Percentiles rank a stretch among this genome's conserved stretches.
Conservation (phyloP, 2,797 vertebrate species). For the Megaceryle alcyon region DNA sequence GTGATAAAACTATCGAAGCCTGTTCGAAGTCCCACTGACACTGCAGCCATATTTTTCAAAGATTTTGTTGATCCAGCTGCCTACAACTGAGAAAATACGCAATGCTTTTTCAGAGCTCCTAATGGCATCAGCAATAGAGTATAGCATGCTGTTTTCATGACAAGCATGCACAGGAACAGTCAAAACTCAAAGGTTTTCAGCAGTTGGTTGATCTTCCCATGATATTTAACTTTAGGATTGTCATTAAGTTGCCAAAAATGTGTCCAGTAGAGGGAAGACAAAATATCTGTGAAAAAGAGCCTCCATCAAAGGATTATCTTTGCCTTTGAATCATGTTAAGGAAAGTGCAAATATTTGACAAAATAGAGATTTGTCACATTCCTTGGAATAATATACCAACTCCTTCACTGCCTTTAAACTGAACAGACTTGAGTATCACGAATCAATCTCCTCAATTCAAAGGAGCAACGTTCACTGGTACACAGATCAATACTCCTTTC, state of each 20-base stretch:
- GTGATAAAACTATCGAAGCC: not conserved
- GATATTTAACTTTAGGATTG: not conserved
- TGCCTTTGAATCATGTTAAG: not conserved
- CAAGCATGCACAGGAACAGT: not conserved
- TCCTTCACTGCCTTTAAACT: not conserved
- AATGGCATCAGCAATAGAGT: not conserved
- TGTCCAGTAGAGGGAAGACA: not conserved
- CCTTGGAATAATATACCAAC: not conserved
- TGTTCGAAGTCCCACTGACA: not conserved
- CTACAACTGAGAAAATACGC: not conserved
- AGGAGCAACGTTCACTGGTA: not conserved
- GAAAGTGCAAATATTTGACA: not conserved
- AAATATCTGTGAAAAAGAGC: not conserved
- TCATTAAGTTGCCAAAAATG: not conserved
- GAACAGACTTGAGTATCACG: not conserved
- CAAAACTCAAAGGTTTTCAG: not conserved
- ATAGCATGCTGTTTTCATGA: not conserved
- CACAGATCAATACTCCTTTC: not conserved
- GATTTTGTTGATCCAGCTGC: not conserved
- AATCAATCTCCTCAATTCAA: not conserved
- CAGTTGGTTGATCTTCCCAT: not conserved
- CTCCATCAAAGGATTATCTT: not conserved
- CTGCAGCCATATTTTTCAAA: not conserved
- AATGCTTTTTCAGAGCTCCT: not conserved
- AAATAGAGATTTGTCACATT: not conserved